phyloP scores from a whole-genome alignment of 2,113 vertebrate species.

The Ammospiza nelsoni region DNA sequence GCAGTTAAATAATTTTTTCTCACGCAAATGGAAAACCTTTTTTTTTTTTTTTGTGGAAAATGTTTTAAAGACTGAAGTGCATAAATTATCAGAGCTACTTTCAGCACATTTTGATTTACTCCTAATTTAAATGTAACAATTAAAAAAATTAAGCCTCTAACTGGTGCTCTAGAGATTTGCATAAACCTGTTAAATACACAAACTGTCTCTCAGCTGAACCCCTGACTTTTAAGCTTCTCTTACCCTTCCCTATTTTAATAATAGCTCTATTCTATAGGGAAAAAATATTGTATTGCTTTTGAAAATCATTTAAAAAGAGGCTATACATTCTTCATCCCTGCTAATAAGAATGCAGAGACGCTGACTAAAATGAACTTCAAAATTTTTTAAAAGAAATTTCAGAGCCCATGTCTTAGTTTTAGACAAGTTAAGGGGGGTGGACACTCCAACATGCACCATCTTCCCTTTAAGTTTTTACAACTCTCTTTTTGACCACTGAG shows the following conservation, averaged over 20 bases:
- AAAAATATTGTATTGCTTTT: not conserved
- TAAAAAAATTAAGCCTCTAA: not conserved
- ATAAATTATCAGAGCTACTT: slow-evolving; percentile 3
- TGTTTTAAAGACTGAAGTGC: not conserved
- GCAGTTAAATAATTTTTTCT: not conserved
- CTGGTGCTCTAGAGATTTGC: slow-evolving; percentile 2
- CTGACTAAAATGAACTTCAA: not conserved
- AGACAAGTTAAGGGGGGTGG: not conserved
- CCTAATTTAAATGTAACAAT: slow-evolving; percentile 17
- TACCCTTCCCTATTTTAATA: not conserved
- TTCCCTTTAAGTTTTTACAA: not conserved
- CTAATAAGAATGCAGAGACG: not conserved
- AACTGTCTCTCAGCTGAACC: not conserved
- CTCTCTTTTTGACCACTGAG: not conserved
- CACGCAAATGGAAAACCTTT: not conserved
- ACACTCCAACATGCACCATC: not conserved
- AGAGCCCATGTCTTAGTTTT: not conserved
- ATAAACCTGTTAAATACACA: slow-evolving; percentile 29
- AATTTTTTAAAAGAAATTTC: not conserved
- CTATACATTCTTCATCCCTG: not conserved
- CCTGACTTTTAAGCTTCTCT: not conserved
- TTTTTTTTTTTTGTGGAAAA: not conserved
- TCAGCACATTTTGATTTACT: not conserved
- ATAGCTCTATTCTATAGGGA: not conserved
- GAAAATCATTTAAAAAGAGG: not conserved